Conservation (phyloP, 2,797 vertebrate species). For the Acanthis flammea region DNA sequence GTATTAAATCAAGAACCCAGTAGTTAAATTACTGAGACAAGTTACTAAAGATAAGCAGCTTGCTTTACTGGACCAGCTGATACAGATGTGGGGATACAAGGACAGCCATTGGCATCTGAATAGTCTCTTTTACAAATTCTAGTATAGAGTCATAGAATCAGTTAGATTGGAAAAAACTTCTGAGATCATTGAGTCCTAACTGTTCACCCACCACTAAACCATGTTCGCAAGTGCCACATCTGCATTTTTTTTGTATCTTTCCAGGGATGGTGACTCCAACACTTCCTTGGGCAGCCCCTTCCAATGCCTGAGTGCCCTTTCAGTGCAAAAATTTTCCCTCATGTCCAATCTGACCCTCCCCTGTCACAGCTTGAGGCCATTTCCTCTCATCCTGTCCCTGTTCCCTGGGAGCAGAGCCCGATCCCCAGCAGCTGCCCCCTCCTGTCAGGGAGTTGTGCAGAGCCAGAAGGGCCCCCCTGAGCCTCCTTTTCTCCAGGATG, state of each 20-base stretch:
- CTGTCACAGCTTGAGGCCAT: fast-evolving
- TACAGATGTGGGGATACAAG: background rate
- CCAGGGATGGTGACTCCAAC: background rate
- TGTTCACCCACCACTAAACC: background rate
- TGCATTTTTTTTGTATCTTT: background rate
- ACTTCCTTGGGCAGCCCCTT: background rate
- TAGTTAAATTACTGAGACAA: background rate
- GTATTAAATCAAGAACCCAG: background rate
- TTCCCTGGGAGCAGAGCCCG: background rate
- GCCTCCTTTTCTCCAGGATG: background rate
- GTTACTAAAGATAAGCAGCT: background rate
- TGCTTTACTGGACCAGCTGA: background rate
- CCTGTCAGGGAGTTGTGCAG: background rate
- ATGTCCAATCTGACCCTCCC: background rate
- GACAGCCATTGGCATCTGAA: background rate
- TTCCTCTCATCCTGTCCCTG: fast-evolving
- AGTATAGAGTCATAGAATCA: background rate
- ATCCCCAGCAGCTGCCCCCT: background rate
- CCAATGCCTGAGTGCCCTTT: fast-evolving
- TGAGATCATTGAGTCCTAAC: background rate
- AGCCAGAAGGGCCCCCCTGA: background rate
- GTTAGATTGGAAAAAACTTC: background rate
- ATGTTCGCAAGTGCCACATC: background rate
- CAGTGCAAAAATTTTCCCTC: background rate
- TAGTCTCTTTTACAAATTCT: background rate